A percentile compares a stretch with the other conserved stretches of the same genome.
Evolutionary conservation across 2,797 vertebrate genomes (phyloP).

Genomic region (Bradypus variegatus): DNA sequence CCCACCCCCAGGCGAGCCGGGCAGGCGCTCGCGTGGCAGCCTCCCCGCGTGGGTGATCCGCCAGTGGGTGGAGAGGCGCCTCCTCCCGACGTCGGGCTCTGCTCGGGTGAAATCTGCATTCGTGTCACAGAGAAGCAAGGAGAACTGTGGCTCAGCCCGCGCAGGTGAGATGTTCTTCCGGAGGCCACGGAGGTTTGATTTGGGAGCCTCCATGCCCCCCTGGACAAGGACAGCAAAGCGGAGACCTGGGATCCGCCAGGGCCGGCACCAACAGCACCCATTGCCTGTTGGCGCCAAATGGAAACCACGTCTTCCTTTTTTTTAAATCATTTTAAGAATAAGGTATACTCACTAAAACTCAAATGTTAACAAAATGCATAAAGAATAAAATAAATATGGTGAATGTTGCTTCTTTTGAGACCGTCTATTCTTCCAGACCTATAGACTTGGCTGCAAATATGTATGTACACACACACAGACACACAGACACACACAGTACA

Average conservation of each 20-base stretch:
- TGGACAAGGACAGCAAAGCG: neutral
- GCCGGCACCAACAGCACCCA: accelerated
- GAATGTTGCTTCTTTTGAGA: accelerated
- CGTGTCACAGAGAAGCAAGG: neutral
- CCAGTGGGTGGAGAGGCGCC: neutral
- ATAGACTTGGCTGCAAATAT: neutral
- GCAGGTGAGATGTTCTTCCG: neutral
- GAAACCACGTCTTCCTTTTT: no score
- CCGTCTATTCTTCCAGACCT: accelerated
- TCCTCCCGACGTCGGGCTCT: neutral
- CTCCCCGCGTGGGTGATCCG: neutral
- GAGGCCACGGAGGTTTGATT: neutral
- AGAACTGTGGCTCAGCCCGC: neutral
- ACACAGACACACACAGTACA: no score
- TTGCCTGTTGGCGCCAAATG: no score
- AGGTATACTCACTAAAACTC: neutral
- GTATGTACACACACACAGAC: no score
- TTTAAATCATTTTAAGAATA: neutral
- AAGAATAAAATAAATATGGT: neutral
- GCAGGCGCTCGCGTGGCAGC: no score
- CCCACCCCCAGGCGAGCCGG: slow-evolving; percentile 5
- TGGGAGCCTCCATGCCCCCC: neutral
- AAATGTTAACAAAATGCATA: neutral
- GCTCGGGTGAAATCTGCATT: slow-evolving; percentile 59
- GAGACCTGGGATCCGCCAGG: neutral